phyloP scores from a whole-genome alignment of 2,797 vertebrate species.

The Anguilla pacifica region DNA sequence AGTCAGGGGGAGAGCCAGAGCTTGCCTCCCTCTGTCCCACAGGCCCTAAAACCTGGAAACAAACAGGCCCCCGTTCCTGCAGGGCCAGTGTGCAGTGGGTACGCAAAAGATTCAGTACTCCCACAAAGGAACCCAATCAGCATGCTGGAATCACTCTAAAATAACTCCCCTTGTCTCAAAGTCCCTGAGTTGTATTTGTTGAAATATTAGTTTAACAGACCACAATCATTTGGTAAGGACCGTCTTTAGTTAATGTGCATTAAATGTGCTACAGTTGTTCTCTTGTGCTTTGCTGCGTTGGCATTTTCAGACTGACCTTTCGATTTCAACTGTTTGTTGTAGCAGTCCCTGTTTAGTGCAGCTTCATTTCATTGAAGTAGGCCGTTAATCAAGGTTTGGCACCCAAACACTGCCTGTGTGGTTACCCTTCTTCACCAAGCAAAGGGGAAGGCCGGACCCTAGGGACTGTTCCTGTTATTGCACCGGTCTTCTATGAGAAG shows the following conservation, averaged over 20 bases:
- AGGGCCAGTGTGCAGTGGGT: not conserved
- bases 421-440: not conserved
- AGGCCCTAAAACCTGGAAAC: not conserved
- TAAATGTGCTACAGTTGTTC: not conserved
- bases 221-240: not conserved
- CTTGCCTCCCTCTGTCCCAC: not conserved
- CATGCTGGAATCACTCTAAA: not conserved
- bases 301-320: not conserved
- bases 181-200: not conserved
- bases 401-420: not conserved
- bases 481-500: not conserved
- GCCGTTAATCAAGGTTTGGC: not conserved
- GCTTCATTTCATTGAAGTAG: not conserved
- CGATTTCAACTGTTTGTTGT: not conserved
- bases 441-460: not conserved
- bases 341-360: not conserved
- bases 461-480: not conserved
- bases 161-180: not conserved
- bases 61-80: not conserved
- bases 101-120: not conserved
- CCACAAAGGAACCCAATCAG: not conserved
- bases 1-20: constrained; percentile 30
- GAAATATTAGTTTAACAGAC: not conserved
- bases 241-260: not conserved
- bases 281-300: not conserved